These are phyloP conservation scores for Acanthurus lineatus DNA, from an alignment of 2,797 vertebrate species.

Conservation along the genomic window DNA sequence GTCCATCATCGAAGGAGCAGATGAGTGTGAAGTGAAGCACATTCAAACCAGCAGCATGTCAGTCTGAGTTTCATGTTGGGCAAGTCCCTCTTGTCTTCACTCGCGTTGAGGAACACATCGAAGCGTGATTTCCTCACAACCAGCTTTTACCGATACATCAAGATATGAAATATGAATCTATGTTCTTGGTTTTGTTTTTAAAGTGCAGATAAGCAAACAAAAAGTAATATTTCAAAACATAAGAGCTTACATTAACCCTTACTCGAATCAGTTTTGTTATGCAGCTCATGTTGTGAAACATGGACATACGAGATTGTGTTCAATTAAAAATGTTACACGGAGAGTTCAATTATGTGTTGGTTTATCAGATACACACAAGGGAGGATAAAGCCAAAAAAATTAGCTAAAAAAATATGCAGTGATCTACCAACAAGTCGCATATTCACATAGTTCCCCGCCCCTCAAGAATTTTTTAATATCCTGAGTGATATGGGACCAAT, in stretches of 20 bases:
- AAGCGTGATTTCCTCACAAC: constrained; percentile 35
- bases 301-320: constrained; percentile 12
- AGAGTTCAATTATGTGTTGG: constrained; percentile 23
- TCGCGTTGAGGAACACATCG: constrained; percentile 43
- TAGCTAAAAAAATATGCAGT: constrained; percentile 19
- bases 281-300: background rate
- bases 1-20: constrained; percentile 70
- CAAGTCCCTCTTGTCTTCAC: constrained; percentile 67
- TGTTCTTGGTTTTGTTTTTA: background rate
- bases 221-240: background rate
- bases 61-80: constrained; percentile 64
- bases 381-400: constrained; percentile 25
- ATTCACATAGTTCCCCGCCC: constrained; percentile 1
- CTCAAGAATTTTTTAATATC: constrained; percentile 38
- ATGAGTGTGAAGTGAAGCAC: constrained; percentile 76
- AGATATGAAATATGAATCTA: constrained; percentile 20
- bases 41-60: constrained; percentile 61
- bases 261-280: background rate
- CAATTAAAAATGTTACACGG: constrained; percentile 45
- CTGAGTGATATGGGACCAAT: constrained; percentile 41
- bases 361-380: constrained; percentile 17
- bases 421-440: constrained; percentile 5
- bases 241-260: background rate
- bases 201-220: background rate
- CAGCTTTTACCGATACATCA: constrained; percentile 29